Evolutionary conservation across 2,113 vertebrate genomes (phyloP), one percentile per base, ranked within the genome.

Genomic region (Lepus timidus): DNA sequence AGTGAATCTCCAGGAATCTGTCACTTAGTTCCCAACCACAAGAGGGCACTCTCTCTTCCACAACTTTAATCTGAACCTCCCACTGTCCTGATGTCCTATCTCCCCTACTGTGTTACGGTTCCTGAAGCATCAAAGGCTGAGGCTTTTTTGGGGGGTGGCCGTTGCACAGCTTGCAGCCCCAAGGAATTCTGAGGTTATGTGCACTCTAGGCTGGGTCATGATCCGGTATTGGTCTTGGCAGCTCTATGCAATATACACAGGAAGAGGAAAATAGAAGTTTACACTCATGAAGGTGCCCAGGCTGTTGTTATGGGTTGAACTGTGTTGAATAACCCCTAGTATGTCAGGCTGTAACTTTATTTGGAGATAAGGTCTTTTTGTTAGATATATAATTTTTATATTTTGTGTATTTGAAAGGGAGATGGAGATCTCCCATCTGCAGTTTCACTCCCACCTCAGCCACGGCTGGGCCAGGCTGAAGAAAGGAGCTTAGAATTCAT

Each of bases 11-110:
- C 49, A 33, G n/a, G 13, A 82, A 74, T n/a, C 61, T 85, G 58
- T 82, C 51, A 64, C 78, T 85, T 68, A 73, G 31, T 76, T 93
- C 89, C 73, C 20, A 90, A 22, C 11, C 13, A 44, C 44, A 22
- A 85, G 62, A 87, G 87, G 68, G 36, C 19, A 33, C n/a, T 79
- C 33, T 33, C 78, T 71, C 27, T 52, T 80, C 62, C 49, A 10
- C 9, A 39, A 61, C 84, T 88, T 94, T 87, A 68, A 44, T 93
- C 64, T 90, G 65, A 65, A 39, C 62, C 36, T 90, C 62, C 89
- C n/a, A 70, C 3, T 74, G 25, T 52, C 31, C 25, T 62, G 4
- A 76, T 55, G 14, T 80, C 74, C 84, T 84, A 58, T 83, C 65
- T 94, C 74, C 81, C 61, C 85, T 31, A 9, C 49, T 81, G 67